phyloP scores from a whole-genome alignment of 2,797 vertebrate genomes.

The Molossus molossus region DNA sequence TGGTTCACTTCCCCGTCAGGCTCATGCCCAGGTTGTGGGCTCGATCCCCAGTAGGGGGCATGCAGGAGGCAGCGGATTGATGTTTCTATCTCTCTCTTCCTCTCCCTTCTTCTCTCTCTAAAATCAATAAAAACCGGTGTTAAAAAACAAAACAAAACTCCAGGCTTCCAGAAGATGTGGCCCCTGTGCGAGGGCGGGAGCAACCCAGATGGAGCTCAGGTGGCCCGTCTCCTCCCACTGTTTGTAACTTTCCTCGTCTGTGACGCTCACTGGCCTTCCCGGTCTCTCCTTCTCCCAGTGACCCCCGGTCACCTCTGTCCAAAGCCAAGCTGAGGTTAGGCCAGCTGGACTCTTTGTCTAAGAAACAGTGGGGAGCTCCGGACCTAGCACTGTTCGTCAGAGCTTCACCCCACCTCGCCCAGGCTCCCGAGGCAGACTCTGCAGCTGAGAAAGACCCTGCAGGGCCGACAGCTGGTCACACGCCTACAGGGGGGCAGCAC shows the following conservation, averaged over 20 bases:
- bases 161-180: background rate
- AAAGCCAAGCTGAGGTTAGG: background rate
- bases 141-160: background rate
- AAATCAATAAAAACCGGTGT: too few relatives aligned
- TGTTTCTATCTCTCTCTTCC: too few relatives aligned
- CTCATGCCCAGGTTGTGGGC: too few relatives aligned
- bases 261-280: accelerated
- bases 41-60: too few relatives aligned
- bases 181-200: background rate
- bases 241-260: background rate
- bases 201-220: background rate
- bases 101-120: too few relatives aligned
- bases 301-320: background rate
- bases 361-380: background rate
- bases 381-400: background rate
- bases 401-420: accelerated
- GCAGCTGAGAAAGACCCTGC: background rate
- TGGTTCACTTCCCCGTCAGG: too few relatives aligned
- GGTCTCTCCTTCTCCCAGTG: background rate
- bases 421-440: background rate
- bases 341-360: background rate
- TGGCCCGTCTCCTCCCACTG: accelerated
- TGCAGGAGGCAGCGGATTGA: too few relatives aligned
- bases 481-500: background rate
- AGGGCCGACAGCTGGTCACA: background rate